A percentile compares a stretch with the other conserved stretches of the same genome.
Evolutionary conservation across 1,140 invertebrate species (phyloP).

Genomic region (Parapsyche elsis): DNA sequence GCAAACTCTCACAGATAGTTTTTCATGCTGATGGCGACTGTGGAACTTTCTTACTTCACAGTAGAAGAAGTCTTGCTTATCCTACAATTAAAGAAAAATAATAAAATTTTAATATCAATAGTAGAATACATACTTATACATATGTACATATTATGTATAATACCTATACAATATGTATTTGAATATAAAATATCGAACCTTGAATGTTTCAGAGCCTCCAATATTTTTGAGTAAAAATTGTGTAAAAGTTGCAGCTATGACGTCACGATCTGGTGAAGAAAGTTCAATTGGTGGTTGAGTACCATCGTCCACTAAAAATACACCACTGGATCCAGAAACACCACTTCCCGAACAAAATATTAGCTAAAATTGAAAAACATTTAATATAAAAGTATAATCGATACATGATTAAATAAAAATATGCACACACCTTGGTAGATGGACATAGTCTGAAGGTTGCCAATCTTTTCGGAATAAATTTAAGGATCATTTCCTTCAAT

Average conservation of each 20-base stretch:
- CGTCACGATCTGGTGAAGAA: constrained; percentile 84
- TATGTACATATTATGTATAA: no score
- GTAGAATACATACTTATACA: not conserved
- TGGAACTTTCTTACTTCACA: constrained; percentile 90
- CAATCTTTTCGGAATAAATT: constrained; percentile 91
- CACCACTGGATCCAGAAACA: constrained; percentile 67
- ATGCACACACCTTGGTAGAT: constrained; percentile 79
- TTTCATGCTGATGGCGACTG: constrained; percentile 86
- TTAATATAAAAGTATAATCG: constrained; percentile 17
- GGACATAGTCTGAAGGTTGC: constrained; percentile 94
- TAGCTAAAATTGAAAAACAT: constrained; percentile 45
- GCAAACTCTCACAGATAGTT: constrained; percentile 82
- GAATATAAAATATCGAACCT: constrained; percentile 65
- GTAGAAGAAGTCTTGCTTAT: constrained; percentile 96
- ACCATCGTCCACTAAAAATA: constrained; percentile 88
- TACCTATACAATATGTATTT: not conserved
- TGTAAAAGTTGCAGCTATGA: constrained; percentile 92
- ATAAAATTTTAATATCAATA: not conserved
- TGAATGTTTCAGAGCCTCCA: constrained; percentile 94
- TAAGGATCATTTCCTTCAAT: constrained; percentile 91
- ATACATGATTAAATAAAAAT: constrained; percentile 49
- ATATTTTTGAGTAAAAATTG: constrained; percentile 95
- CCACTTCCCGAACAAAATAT: constrained; percentile 56
- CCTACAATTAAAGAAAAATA: constrained; percentile 61
- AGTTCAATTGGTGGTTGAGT: constrained; percentile 88